These are phyloP conservation scores for Morpho achilles DNA, from an alignment of 2,888 invertebrate genomes.

Conservation along the genomic window DNA sequence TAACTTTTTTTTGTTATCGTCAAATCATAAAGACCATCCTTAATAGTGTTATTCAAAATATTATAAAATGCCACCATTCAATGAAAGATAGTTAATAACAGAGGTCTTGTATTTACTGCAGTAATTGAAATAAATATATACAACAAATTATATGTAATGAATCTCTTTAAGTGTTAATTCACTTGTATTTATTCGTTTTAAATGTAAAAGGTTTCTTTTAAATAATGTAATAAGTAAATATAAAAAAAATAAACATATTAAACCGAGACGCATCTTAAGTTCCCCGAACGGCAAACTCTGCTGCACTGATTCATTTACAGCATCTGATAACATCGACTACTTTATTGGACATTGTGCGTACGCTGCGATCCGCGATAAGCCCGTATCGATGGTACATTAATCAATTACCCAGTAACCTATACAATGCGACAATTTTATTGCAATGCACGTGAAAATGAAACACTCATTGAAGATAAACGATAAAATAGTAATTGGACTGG, in stretches of 20 bases:
- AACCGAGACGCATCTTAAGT: constrained; percentile 33
- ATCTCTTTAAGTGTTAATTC: no score
- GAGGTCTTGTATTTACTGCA: no score
- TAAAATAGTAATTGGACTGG: constrained; percentile 38
- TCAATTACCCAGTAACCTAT: constrained; percentile 47
- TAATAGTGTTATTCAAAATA: no score
- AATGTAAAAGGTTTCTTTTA: no score
- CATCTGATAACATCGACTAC: constrained; percentile 65
- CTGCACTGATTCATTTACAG: constrained; percentile 70
- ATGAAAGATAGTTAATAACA: no score
- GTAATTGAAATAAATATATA: no score
- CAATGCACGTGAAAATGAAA: constrained; percentile 61
- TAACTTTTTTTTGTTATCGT: no score
- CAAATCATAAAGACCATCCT: no score
- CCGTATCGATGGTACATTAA: constrained; percentile 62
- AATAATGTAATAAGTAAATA: constrained; percentile 17
- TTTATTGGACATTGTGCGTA: constrained; percentile 75
- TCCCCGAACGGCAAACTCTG: constrained; percentile 32
- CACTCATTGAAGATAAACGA: constrained; percentile 57
- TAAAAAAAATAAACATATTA: constrained; percentile 3
- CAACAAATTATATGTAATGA: no score
- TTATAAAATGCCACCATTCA: no score
- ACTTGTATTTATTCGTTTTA: no score
- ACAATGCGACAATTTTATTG: constrained; percentile 62
- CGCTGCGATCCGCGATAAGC: constrained; percentile 59